phyloP scores from a whole-genome alignment of 2,797 vertebrate species.

The Anguilla marmorata region DNA sequence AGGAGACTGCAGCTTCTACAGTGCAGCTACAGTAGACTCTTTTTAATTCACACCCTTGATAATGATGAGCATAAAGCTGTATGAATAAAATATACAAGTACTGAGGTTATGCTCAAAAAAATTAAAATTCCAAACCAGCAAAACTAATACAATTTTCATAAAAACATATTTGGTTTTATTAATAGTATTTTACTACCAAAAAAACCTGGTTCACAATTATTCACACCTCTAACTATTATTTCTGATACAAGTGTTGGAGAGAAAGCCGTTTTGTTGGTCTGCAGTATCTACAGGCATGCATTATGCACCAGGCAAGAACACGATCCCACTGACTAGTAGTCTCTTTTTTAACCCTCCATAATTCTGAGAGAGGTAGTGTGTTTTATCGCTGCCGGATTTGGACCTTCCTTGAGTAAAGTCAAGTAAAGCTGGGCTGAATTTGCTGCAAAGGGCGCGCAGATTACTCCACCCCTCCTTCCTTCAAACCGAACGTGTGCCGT shows the following conservation, averaged over 20 bases:
- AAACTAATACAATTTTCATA: background rate
- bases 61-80: background rate
- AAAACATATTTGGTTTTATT: background rate
- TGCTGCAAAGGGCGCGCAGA: background rate
- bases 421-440: background rate
- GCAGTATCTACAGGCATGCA: background rate
- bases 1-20: background rate
- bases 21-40: background rate
- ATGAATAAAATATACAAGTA: no score
- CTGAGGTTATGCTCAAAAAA: no score
- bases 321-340: background rate
- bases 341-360: background rate
- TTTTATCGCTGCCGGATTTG: background rate
- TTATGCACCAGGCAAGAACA: background rate
- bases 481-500: background rate
- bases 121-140: background rate
- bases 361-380: background rate
- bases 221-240: background rate
- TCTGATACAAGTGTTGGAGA: background rate
- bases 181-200: no score
- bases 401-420: background rate
- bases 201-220: no score
- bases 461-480: background rate
- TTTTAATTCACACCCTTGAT: background rate
- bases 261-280: background rate